Base-by-base conservation (phyloP, 2,888 invertebrate genomes). In the Drosophila paranaensis region DNA sequence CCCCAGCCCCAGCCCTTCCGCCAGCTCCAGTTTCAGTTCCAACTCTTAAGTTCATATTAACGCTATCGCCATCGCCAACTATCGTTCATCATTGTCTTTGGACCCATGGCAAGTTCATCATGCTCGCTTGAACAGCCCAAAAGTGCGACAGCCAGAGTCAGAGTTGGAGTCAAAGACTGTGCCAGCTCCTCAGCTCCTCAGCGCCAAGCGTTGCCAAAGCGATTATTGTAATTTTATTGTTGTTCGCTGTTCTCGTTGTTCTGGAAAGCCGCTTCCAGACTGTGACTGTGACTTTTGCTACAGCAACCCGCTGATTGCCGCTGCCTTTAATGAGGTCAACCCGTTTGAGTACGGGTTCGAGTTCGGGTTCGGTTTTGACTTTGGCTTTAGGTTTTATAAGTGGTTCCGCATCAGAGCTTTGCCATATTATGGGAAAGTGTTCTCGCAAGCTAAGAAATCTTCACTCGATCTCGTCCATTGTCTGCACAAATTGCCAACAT, bases 191-290 rank as follows among this genome's bases (percentile, higher is more conserved):
- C 46, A 45, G 25, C 46, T 9, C 27, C 50, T 50, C 27, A 25
- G 60, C 40, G 20, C 58, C 74, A 64, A 67, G 56, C 78, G 66
- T 79, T 79, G 69, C 74, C 69, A 64, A 70, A 84, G 76, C 82
- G 85, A 85, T 88, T 87, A 88, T 89, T 88, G 88, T 87, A 88
- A 87, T 87, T 87, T 81, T 74, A 87, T 86, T 86, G 89, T 66
- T 64, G 61, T 61, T 58, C 46, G 57, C 20, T 25, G 64, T 86
- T 86, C 80, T 42, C 67, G 64, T 54, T 50, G 63, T 74, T 57
- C 72, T 67, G 39, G 40, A 37, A 64, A 64, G 60, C 37, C 61
- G 56, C 67, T 71, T 60, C 56, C 67, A 46, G 74, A 60, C 71
- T 74, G 45, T 57, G 60, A 60, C 55, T 75, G 45, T 68, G 60